Evolutionary conservation across 2,797 vertebrate species (phyloP).

Genomic region (Macropodus opercularis): DNA sequence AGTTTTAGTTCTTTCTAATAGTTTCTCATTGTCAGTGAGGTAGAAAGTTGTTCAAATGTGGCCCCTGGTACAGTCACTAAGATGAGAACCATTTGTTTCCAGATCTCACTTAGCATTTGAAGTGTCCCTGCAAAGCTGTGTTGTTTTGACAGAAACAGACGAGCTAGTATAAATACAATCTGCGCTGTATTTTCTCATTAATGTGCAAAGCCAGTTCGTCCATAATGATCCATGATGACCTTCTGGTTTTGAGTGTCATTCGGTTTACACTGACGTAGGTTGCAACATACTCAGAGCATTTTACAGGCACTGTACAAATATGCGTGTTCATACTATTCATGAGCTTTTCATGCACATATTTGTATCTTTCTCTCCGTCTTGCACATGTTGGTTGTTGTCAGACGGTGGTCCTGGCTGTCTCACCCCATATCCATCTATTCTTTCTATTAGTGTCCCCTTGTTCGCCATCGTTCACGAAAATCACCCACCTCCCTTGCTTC

Average conservation of each 20-base stretch:
- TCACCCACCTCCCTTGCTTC: constrained; percentile 24
- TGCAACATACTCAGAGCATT: neutral
- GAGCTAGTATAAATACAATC: no score
- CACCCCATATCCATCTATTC: constrained; percentile 36
- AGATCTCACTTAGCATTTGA: neutral
- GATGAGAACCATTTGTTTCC: neutral
- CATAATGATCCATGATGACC: no score
- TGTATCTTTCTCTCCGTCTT: neutral
- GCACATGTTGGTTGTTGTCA: neutral
- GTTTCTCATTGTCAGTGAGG: no score
- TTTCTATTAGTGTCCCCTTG: constrained; percentile 25
- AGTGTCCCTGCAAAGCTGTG: no score
- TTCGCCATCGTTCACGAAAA: constrained; percentile 11
- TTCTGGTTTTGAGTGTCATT: no score
- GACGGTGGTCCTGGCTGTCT: constrained; percentile 5
- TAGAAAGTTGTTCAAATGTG: no score
- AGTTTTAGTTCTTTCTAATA: no score
- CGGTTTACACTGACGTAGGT: no score
- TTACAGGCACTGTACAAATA: constrained; percentile 6
- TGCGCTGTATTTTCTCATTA: no score
- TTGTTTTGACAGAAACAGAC: no score
- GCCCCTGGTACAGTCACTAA: neutral
- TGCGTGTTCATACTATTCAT: neutral
- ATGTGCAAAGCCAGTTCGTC: no score
- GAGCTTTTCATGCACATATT: neutral